Percentiles rank a stretch among this genome's conserved stretches.
These are phyloP conservation scores for Oreochromis grahami DNA, from an alignment of 2,797 vertebrate genomes.

Conservation along the genomic window DNA sequence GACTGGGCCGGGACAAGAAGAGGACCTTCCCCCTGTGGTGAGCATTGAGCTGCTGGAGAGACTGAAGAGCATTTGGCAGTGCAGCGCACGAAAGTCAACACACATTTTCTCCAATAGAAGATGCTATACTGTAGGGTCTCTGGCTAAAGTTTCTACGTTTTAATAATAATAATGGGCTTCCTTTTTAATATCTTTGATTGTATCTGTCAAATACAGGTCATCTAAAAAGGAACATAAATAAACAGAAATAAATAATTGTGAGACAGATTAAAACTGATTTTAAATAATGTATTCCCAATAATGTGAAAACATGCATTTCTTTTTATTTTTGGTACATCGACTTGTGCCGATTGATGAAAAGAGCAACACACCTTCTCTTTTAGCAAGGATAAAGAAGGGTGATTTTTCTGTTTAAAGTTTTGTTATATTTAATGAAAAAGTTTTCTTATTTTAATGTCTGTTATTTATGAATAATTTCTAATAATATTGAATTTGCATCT, in stretches of 20 bases:
- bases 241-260: not conserved
- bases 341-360: not conserved
- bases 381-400: accelerated
- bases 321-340: not conserved
- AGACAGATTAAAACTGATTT: not conserved
- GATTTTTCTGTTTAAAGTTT: not conserved
- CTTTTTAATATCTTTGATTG: not conserved
- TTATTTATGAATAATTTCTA: not conserved
- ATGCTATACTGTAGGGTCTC: not conserved
- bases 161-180: not conserved
- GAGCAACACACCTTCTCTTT: not conserved
- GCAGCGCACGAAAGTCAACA: accelerated
- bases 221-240: not conserved
- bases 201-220: accelerated
- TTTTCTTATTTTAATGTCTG: not conserved
- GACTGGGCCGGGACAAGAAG: constrained; percentile 95
- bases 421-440: not conserved
- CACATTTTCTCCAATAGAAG: not conserved
- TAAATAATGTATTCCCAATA: accelerated
- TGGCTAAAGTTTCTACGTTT: accelerated
- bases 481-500: not conserved
- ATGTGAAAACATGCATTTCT: not conserved
- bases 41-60: constrained; percentile 24
- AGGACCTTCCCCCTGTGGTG: constrained; percentile 95
- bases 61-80: not conserved